phyloP scores from a whole-genome alignment of 2,113 vertebrate species.

The Lagopus muta region DNA sequence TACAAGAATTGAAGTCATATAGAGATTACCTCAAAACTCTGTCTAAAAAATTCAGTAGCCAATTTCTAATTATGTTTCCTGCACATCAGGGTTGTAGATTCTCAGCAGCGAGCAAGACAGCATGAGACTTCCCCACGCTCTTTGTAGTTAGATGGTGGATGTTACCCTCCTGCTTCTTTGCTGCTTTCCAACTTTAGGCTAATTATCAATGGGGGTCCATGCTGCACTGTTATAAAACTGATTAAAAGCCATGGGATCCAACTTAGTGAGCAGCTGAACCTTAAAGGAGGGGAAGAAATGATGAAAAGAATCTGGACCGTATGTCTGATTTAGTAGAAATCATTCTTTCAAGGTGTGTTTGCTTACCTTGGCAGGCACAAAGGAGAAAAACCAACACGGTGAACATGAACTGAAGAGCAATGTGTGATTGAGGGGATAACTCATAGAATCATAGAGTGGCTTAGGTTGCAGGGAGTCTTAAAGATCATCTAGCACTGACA shows the following conservation, averaged over 20 bases:
- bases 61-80: background rate
- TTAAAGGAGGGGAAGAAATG: background rate
- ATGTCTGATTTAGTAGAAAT: constrained; percentile 39
- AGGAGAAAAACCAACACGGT: background rate
- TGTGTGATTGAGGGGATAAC: fast-evolving
- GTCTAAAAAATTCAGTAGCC: background rate
- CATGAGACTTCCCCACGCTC: background rate
- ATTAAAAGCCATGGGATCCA: background rate
- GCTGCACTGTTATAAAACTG: background rate
- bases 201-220: background rate
- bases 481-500: no score
- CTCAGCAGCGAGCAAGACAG: background rate
- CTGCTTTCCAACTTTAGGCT: background rate
- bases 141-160: background rate
- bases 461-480: no score
- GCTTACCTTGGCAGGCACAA: constrained; percentile 1
- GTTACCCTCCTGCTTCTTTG: background rate
- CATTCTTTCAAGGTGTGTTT: constrained; percentile 17
- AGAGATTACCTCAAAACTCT: background rate
- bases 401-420: background rate
- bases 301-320: background rate
- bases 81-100: background rate
- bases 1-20: background rate
- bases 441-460: no score
- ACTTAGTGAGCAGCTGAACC: background rate